Evolutionary conservation across 2,797 vertebrate genomes (phyloP).

Genomic region (Semaprochilodus insignis): DNA sequence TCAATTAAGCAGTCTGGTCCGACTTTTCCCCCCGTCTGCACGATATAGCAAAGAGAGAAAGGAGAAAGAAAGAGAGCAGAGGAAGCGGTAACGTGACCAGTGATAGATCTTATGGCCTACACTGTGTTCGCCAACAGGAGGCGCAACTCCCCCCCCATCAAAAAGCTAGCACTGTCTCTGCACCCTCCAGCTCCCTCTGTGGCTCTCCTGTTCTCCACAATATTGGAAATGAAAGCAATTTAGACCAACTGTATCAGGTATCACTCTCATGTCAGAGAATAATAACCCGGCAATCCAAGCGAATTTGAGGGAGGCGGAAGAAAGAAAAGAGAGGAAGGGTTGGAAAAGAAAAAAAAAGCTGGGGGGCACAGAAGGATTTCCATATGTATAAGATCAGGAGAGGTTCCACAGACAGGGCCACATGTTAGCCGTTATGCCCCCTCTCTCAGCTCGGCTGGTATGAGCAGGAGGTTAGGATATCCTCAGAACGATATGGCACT

Average conservation of each 20-base stretch:
- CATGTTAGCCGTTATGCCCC: constrained; percentile 44
- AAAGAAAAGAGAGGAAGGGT: constrained; percentile 35
- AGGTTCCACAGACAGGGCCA: constrained; percentile 20
- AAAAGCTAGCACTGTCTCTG: neutral
- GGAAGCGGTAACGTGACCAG: constrained; percentile 15
- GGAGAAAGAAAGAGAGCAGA: constrained; percentile 14
- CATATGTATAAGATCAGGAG: constrained; percentile 42
- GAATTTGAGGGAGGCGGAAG: constrained; percentile 59
- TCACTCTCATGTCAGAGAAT: constrained; percentile 61
- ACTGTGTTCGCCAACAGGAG: constrained; percentile 8
- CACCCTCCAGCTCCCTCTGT: constrained; percentile 1
- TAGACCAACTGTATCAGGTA: constrained; percentile 61
- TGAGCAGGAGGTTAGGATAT: constrained; percentile 9
- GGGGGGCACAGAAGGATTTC: constrained; percentile 43
- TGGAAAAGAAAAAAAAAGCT: constrained; percentile 14
- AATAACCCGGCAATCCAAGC: constrained; percentile 62
- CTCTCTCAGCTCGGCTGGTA: constrained; percentile 30
- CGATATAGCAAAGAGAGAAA: constrained; percentile 4
- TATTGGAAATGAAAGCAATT: constrained; percentile 66
- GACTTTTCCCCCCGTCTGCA: constrained; percentile 39
- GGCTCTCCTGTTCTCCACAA: constrained; percentile 13
- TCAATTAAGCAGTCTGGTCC: constrained; percentile 63
- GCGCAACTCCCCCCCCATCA: neutral
- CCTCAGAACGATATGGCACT: neutral
- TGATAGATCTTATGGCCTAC: neutral